These are phyloP conservation scores for Chaenodraco wilsoni DNA, from an alignment of 2,797 vertebrate species.

Conservation along the genomic window DNA sequence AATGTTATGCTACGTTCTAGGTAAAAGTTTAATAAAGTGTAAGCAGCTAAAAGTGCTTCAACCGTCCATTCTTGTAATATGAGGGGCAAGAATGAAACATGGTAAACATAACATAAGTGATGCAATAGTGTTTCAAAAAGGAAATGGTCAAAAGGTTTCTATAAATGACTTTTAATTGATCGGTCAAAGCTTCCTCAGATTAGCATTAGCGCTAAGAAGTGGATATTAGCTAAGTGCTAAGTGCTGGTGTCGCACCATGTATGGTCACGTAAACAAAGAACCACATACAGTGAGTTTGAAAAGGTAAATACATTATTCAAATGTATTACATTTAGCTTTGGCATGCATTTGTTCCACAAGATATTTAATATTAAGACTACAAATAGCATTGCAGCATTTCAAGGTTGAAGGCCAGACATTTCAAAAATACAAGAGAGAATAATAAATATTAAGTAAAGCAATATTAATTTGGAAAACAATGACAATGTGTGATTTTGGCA, in stretches of 20 bases:
- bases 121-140: not conserved
- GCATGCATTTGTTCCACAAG: not conserved
- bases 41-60: no score
- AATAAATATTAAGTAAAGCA: no score
- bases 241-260: not conserved
- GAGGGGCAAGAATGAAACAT: no score
- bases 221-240: constrained; percentile 1
- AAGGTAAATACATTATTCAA: not conserved
- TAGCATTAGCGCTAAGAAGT: not conserved
- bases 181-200: not conserved
- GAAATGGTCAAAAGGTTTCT: not conserved
- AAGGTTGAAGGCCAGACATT: not conserved
- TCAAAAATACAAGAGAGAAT: not conserved
- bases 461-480: no score
- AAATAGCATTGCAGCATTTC: not conserved
- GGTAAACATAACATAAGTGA: not conserved
- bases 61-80: no score
- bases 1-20: no score
- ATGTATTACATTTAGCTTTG: not conserved
- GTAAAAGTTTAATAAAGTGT: no score
- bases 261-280: no score
- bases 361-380: not conserved
- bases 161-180: not conserved
- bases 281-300: not conserved
- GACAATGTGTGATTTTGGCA: no score